Conservation (phyloP, 1,140 invertebrate genomes). For the Pseudoatta argentina region DNA sequence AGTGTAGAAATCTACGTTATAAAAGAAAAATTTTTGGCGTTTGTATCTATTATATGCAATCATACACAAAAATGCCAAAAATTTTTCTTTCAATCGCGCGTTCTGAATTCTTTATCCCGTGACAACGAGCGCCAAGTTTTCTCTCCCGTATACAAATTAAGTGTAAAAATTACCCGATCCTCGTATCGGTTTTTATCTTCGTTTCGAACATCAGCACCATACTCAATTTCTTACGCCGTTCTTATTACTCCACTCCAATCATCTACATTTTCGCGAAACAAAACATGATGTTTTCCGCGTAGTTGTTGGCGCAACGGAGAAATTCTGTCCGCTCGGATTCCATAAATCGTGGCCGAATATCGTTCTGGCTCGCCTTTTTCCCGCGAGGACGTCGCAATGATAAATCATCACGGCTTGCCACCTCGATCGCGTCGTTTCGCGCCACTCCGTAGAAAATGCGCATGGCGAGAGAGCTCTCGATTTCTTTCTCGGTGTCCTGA, state of each 20-base stretch:
- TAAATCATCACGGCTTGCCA: conserved; percentile 42
- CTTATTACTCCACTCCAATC: not conserved
- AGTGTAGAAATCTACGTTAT: not conserved
- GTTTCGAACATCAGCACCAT: not conserved
- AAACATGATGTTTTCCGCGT: not conserved
- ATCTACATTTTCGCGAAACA: not conserved
- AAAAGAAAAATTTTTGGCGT: too few species aligned
- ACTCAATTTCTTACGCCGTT: not conserved
- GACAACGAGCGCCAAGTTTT: not conserved
- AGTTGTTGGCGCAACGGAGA: not conserved
- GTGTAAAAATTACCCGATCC: not conserved
- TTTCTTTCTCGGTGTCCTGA: conserved; percentile 20
- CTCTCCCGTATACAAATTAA: not conserved
- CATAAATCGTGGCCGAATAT: conserved; percentile 41
- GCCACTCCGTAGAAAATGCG: conserved; percentile 15
- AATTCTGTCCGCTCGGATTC: conserved; percentile 21
- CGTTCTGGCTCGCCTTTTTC: conserved; percentile 24
- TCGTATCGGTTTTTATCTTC: not conserved
- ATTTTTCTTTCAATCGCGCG: too few species aligned
- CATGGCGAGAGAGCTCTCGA: conserved; percentile 7
- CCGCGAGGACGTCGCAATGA: not conserved
- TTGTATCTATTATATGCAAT: too few species aligned
- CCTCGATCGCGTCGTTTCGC: conserved; percentile 39
- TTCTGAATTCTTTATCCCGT: not conserved
- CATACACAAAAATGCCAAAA: too few species aligned